phyloP scores from a whole-genome alignment of 2,113 vertebrate genomes.

The Varanus salvator region DNA sequence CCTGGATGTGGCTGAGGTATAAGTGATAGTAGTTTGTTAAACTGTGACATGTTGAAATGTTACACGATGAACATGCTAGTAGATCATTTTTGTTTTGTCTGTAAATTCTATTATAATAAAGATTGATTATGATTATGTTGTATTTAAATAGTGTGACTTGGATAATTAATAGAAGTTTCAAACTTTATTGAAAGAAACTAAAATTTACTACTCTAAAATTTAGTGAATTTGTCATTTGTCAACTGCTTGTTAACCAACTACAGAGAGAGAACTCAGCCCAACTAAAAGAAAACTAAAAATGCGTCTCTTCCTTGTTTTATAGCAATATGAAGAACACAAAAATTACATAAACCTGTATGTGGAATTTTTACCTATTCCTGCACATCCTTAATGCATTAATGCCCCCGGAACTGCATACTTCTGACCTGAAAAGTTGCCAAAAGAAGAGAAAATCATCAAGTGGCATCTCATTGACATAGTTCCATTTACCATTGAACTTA shows the following conservation, averaged over 20 bases:
- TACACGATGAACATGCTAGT: background rate
- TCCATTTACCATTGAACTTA: background rate
- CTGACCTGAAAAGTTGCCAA: background rate
- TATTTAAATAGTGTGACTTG: background rate
- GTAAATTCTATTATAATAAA: background rate
- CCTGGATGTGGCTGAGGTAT: background rate
- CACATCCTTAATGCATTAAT: background rate
- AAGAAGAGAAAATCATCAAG: background rate
- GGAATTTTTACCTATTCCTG: background rate
- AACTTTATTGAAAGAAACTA: background rate
- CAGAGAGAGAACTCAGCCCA: background rate
- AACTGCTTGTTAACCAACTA: background rate
- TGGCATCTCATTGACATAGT: background rate
- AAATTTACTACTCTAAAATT: background rate
- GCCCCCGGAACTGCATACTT: background rate
- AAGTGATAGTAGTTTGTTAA: background rate
- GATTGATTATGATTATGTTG: background rate
- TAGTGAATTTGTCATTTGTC: background rate
- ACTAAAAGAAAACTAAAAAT: background rate
- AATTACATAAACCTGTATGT: background rate
- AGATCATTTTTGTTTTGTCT: background rate
- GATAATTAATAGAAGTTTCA: background rate
- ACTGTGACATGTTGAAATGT: background rate
- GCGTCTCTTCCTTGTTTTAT: background rate
- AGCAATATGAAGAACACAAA: background rate